phyloP scores from a whole-genome alignment of 2,888 invertebrate genomes.

The Euzophera pinguis region DNA sequence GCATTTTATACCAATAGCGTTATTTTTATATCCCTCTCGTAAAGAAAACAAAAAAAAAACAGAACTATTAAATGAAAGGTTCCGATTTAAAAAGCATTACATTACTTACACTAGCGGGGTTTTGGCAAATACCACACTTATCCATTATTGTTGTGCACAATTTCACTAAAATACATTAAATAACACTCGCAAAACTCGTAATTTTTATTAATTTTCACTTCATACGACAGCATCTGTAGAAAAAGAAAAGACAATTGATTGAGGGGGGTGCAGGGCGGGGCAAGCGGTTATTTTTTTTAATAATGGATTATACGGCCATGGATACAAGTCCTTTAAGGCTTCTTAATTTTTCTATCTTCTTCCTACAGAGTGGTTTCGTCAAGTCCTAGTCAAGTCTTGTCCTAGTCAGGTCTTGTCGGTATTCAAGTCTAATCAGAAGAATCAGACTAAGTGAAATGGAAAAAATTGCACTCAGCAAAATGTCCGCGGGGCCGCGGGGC shows the following conservation, averaged over 20 bases:
- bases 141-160: slow-evolving; percentile 51
- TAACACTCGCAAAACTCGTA: slow-evolving; percentile 48
- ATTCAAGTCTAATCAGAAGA: too few species aligned
- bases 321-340: too few species aligned
- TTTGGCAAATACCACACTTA: slow-evolving; percentile 72
- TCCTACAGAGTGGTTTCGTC: too few species aligned
- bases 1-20: slow-evolving; percentile 38
- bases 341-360: too few species aligned
- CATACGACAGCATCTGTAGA: slow-evolving; percentile 35
- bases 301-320: slow-evolving; percentile 13
- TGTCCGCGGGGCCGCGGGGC: too few species aligned
- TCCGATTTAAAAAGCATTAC: slow-evolving; percentile 30
- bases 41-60: slow-evolving; percentile 75
- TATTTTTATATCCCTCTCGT: slow-evolving; percentile 64
- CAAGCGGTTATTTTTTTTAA: slow-evolving; percentile 30
- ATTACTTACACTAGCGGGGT: slow-evolving; percentile 67
- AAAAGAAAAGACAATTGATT: slow-evolving; percentile 59
- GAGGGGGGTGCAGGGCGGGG: slow-evolving; percentile 35
- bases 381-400: too few species aligned
- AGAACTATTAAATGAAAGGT: slow-evolving; percentile 46
- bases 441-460: too few species aligned
- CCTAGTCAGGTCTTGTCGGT: too few species aligned
- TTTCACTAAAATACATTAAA: slow-evolving; percentile 37
- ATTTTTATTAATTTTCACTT: slow-evolving; percentile 57
- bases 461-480: too few species aligned